phyloP scores from a whole-genome alignment of 2,888 invertebrate species.

The Parasteatoda lunata region DNA sequence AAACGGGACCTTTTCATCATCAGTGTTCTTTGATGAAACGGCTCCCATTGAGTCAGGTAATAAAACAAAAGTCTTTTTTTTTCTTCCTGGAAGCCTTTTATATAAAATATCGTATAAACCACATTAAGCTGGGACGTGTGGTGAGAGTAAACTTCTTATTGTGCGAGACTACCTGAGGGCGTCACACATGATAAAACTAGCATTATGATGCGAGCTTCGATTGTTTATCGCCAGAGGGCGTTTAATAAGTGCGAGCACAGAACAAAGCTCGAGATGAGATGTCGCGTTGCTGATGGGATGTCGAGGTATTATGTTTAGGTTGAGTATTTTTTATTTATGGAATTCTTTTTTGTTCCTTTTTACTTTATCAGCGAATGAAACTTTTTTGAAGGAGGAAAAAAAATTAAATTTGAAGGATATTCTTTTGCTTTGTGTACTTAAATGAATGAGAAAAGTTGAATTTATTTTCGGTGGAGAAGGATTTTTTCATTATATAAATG shows the following conservation, averaged over 20 bases:
- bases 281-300: conserved; percentile 57
- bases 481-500: too few species aligned
- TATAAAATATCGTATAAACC: conserved; percentile 59
- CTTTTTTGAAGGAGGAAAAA: too few species aligned
- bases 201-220: conserved; percentile 48
- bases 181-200: conserved; percentile 51
- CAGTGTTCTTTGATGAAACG: conserved; percentile 34
- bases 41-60: conserved; percentile 37
- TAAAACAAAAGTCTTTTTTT: conserved; percentile 45
- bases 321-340: conserved; percentile 11
- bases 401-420: too few species aligned
- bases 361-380: too few species aligned
- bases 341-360: too few species aligned
- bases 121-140: conserved; percentile 47
- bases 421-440: too few species aligned
- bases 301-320: conserved; percentile 47
- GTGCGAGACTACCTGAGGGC: conserved; percentile 26
- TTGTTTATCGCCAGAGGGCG: conserved; percentile 55
- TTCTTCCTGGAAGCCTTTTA: conserved; percentile 25
- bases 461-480: too few species aligned
- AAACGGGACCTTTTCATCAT: conserved; percentile 18
- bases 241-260: conserved; percentile 38
- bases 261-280: conserved; percentile 57
- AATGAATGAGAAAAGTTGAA: too few species aligned
- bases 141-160: conserved; percentile 34